Percentiles rank a stretch among this genome's conserved stretches.
Conservation (phyloP, 2,113 vertebrate genomes). For the Pionites leucogaster region DNA sequence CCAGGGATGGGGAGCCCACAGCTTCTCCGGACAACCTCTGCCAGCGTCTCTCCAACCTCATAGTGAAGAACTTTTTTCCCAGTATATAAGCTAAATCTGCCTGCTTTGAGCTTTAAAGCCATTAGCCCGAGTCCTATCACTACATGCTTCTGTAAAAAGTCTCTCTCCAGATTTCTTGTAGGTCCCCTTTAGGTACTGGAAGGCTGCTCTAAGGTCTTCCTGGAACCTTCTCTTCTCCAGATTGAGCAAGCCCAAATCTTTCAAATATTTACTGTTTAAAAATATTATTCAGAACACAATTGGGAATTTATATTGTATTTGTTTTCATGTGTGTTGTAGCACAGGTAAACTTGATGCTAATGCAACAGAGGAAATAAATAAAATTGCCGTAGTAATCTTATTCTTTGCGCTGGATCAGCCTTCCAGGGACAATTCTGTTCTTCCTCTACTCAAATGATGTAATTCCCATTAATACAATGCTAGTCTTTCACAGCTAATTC, state of each 20-base stretch:
- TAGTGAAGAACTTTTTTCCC: not conserved
- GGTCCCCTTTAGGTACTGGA: not conserved
- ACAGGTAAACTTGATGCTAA: not conserved
- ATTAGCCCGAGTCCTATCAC: not conserved
- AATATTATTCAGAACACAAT: not conserved
- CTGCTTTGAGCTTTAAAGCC: not conserved
- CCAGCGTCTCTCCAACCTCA: not conserved
- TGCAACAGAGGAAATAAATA: not conserved
- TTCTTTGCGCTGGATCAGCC: not conserved
- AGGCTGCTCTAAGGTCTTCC: not conserved
- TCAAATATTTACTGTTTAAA: not conserved
- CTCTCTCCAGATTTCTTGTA: not conserved
- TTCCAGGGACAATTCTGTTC: not conserved
- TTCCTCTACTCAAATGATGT: not conserved
- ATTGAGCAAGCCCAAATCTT: not conserved
- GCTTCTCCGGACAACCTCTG: not conserved
- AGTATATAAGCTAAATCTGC: not conserved
- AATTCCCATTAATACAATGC: not conserved
- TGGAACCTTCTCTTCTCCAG: not conserved
- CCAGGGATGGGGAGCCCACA: not conserved
- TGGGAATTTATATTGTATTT: not conserved
- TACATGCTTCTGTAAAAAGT: not conserved
- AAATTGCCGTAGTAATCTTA: not conserved
- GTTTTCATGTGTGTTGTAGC: not conserved
- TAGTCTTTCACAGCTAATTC: not conserved